phyloP scores from a whole-genome alignment of 2,888 invertebrate species.

The Cantharis flavilabris region DNA sequence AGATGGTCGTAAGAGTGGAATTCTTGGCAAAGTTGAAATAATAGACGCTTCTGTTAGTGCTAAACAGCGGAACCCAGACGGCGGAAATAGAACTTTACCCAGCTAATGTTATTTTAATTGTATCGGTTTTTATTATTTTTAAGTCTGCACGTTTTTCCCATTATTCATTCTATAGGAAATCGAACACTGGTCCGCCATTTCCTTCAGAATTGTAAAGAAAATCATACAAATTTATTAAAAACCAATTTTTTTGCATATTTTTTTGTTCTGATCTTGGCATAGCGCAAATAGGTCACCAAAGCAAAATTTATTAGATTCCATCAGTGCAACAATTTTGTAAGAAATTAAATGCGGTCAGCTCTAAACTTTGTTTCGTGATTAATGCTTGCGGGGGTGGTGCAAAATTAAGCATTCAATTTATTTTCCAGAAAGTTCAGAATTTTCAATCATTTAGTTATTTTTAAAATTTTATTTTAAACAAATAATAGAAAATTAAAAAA shows the following conservation, averaged over 20 bases:
- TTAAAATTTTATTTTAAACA: no score
- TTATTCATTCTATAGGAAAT: neutral
- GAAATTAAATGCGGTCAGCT: neutral
- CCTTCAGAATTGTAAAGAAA: neutral
- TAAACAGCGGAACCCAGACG: conserved; percentile 28
- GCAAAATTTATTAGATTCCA: neutral
- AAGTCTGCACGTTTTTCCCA: neutral
- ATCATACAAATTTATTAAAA: neutral
- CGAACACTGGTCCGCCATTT: neutral
- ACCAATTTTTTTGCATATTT: neutral
- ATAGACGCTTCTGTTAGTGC: conserved; percentile 15
- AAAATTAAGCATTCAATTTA: neutral
- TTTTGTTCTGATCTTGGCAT: neutral
- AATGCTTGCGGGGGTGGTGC: neutral
- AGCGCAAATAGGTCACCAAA: neutral
- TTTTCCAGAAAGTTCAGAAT: neutral
- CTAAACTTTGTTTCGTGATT: neutral
- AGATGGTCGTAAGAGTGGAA: neutral
- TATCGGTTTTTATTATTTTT: conserved; percentile 5
- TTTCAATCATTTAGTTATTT: no score
- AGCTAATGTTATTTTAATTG: conserved; percentile 28
- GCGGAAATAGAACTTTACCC: conserved; percentile 32
- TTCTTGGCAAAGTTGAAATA: conserved; percentile 30
- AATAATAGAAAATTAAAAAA: neutral
- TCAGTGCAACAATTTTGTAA: neutral